Evolutionary conservation across 2,113 vertebrate genomes (phyloP).

Genomic region (Notarius quadriscutis): DNA sequence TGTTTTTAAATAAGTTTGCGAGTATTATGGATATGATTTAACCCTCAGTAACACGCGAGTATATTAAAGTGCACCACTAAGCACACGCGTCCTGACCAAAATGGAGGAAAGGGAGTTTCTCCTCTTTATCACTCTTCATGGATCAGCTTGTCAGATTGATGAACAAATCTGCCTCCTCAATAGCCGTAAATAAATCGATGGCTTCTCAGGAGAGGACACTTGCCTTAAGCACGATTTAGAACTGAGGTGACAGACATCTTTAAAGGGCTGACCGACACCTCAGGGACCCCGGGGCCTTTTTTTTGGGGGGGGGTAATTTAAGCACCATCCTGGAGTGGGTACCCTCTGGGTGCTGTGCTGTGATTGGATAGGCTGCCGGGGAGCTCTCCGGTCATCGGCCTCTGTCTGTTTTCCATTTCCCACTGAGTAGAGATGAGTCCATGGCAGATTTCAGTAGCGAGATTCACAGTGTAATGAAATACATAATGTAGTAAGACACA

Average conservation of each 20-base stretch:
- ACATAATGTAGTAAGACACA: background rate
- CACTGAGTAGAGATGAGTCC: background rate
- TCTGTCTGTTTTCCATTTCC: background rate
- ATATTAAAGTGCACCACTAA: background rate
- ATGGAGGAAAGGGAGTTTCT: slow-evolving; percentile 48
- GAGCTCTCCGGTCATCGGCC: background rate
- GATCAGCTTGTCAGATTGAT: slow-evolving; percentile 66
- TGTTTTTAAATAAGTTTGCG: background rate
- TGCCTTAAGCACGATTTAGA: background rate
- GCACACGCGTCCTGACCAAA: slow-evolving; percentile 38
- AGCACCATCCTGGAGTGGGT: background rate
- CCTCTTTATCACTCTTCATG: slow-evolving; percentile 59
- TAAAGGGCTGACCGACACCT: slow-evolving; percentile 5
- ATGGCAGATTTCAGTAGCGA: background rate
- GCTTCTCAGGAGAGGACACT: slow-evolving; percentile 4
- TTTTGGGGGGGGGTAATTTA: slow-evolving; percentile 6
- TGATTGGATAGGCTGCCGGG: background rate
- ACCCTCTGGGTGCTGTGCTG: background rate
- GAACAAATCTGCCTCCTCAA: slow-evolving; percentile 62
- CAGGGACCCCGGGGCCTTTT: background rate
- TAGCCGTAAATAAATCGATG: slow-evolving; percentile 58
- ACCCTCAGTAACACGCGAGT: background rate
- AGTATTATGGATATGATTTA: background rate
- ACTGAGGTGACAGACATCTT: slow-evolving; percentile 24
- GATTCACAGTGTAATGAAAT: background rate